Base-by-base conservation (phyloP, 2,888 invertebrate genomes). In the Imbricaverruca yamaguchii region DNA sequence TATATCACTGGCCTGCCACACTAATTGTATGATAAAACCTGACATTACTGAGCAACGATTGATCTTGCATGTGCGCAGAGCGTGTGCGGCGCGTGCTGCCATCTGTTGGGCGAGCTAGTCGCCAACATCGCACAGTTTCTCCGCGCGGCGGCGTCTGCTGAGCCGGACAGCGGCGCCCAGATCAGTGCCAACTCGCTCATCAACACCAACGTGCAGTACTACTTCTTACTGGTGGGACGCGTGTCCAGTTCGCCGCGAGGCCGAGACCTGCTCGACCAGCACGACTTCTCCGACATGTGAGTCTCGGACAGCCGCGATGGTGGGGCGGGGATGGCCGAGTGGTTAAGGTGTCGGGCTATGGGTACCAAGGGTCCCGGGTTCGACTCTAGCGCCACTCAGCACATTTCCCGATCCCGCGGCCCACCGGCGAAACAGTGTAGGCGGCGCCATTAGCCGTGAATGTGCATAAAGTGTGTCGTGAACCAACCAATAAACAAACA, bases 151-250 rank as follows among this genome's bases (percentile, higher is more conserved):
- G 77, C 21, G 21, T 18, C 8, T 4, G 91, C 92, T 2, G 90
- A 91, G 84, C 92, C 92, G 84, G 94, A 94, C 0, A 94, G 95
- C 86, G 95, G 95, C 86, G 94, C 94, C 84, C 88, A 95, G 39
- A 94, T 96, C 85, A 94, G 94, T 87, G 96, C 96, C 0, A 92
- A 93, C 84, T 93, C 94, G 86, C 92, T 96, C 91, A 91, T 92
- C 85, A 94, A 92, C 85, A 95, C 96, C 0, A 93, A 95, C 89
- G 94, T 95, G 87, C 96, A 96, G 87, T 93, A 94, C 89, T 98
- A 97, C 89, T 98, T 98, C 88, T 90, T 98, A 78, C 94, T 96
- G 86, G 91, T 97, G 83, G 97, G 97, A 0, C 92, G 95, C 84
- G 90, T 97, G 55, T 56, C 56, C 11, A n/a, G 55, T 56, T 4